Conservation (phyloP, 2,888 invertebrate genomes). For the Antitype chi region DNA sequence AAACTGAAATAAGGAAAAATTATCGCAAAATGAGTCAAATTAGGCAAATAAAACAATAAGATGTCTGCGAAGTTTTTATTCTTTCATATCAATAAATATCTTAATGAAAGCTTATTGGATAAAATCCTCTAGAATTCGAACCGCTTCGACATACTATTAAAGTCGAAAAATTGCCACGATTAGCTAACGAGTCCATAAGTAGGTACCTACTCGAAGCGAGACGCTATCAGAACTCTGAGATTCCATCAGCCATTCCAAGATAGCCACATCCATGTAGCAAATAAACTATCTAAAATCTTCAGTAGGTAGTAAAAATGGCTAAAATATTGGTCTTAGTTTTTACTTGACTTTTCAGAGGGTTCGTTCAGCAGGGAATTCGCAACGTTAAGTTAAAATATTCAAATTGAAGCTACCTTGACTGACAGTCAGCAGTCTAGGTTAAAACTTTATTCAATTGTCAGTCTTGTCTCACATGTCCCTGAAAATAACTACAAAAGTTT, state of each 20-base stretch:
- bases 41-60: not conserved
- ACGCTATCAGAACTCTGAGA: not conserved
- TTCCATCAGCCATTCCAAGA: conserved; percentile 1
- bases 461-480: not conserved
- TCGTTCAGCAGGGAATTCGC: not conserved
- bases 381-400: not conserved
- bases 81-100: not conserved
- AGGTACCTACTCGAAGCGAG: not conserved
- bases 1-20: conserved; percentile 8
- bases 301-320: not conserved
- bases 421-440: not conserved
- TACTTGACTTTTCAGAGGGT: not conserved
- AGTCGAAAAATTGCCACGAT: conserved; percentile 12
- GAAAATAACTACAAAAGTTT: conserved; percentile 2
- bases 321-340: conserved; percentile 1
- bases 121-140: not conserved
- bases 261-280: not conserved
- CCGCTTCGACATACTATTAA: not conserved
- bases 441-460: conserved; percentile 1
- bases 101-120: conserved; percentile 3
- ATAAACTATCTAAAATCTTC: conserved; percentile 5
- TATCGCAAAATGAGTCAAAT: not conserved
- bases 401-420: not conserved
- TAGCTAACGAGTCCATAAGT: not conserved
- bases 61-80: conserved; percentile 5